These are phyloP conservation scores for Porites rus DNA, from an alignment of 92 coral and sea anemone species.

Conservation along the genomic window DNA sequence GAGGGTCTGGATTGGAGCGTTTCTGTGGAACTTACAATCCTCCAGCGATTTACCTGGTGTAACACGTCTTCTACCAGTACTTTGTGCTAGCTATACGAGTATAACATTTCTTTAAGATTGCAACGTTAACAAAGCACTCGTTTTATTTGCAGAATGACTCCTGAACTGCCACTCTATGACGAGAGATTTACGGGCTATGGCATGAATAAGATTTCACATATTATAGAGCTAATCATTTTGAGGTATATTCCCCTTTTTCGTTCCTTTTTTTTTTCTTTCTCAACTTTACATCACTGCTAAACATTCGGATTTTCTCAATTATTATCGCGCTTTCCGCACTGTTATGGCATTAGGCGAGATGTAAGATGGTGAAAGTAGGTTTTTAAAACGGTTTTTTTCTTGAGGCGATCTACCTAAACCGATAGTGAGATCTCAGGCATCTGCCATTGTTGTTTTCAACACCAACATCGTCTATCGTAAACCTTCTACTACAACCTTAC, in stretches of 20 bases:
- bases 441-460: too few relatives aligned
- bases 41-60: too few relatives aligned
- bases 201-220: conserved; percentile 61
- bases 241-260: neutral
- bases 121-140: neutral
- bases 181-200: conserved; percentile 57
- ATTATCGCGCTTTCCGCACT: neutral
- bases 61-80: neutral
- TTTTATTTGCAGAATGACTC: conserved; percentile 23
- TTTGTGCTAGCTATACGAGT: too few relatives aligned
- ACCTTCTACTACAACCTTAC: too few relatives aligned
- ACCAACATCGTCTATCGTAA: too few relatives aligned
- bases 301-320: neutral
- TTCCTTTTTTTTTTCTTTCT: neutral
- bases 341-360: too few relatives aligned
- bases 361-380: too few relatives aligned
- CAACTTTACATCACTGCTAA: neutral
- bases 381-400: too few relatives aligned
- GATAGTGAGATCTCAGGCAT: too few relatives aligned
- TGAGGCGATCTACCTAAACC: too few relatives aligned
- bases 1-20: too few relatives aligned
- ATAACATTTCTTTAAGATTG: neutral
- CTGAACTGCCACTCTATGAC: conserved; percentile 41
- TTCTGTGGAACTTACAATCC: too few relatives aligned
- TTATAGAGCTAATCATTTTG: conserved; percentile 34